Conservation (phyloP, 2,888 invertebrate species). For the Geotrupes spiniger region DNA sequence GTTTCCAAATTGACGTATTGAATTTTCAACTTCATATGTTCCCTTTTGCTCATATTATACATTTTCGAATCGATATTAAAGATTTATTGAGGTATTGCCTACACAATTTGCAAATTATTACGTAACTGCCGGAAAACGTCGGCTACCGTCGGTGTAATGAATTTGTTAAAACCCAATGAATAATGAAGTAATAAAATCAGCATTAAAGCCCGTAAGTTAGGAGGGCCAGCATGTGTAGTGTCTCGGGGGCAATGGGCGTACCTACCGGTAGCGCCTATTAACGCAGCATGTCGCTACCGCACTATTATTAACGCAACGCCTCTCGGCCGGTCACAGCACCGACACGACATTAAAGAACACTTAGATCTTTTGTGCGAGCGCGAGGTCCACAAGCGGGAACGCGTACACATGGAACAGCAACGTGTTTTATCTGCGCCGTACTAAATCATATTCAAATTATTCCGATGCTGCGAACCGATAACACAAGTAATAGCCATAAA, state of each 20-base stretch:
- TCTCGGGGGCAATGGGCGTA: conserved; percentile 7
- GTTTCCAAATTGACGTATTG: too few relatives aligned
- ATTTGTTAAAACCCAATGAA: conserved; percentile 13
- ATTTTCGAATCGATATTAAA: too few relatives aligned
- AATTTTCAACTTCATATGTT: too few relatives aligned
- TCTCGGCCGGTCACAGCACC: conserved; percentile 7
- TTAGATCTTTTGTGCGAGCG: too few relatives aligned
- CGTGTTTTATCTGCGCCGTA: conserved; percentile 12
- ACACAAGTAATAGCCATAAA: conserved; percentile 14
- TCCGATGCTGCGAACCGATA: conserved; percentile 16
- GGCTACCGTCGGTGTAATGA: not conserved
- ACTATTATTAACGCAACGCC: conserved; percentile 25
- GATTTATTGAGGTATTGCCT: too few relatives aligned
- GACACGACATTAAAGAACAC: too few relatives aligned
- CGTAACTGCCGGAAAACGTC: too few relatives aligned
- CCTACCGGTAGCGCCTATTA: conserved; percentile 10
- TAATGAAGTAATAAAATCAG: conserved; percentile 12
- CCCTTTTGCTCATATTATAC: too few relatives aligned
- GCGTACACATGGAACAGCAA: not conserved
- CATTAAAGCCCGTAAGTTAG: conserved; percentile 9
- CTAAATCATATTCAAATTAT: conserved; percentile 20
- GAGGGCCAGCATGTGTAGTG: conserved; percentile 10
- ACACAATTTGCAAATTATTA: too few relatives aligned
- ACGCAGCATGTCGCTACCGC: conserved; percentile 19
- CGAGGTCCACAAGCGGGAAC: not conserved